These are phyloP conservation scores for Ectropis grisescens DNA, from an alignment of 1,140 invertebrate genomes.

Conservation along the genomic window DNA sequence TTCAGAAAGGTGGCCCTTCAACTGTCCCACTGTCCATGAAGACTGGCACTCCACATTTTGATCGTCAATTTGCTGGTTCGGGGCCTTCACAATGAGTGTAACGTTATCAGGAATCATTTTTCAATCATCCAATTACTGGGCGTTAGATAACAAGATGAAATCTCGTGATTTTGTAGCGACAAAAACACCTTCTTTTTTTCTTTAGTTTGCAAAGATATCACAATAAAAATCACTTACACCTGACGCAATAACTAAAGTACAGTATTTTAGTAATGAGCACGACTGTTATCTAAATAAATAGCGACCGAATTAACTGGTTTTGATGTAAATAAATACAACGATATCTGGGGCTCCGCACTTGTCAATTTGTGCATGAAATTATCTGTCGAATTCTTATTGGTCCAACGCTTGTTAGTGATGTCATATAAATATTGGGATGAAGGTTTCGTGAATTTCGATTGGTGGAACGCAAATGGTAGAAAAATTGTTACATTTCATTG, in stretches of 20 bases:
- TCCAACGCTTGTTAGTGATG: slow-evolving; percentile 23
- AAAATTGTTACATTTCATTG: too few species aligned
- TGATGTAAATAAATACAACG: slow-evolving; percentile 60
- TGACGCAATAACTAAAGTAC: too few species aligned
- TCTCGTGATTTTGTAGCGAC: slow-evolving; percentile 1
- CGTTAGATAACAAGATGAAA: slow-evolving; percentile 46
- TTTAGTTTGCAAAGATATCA: too few species aligned
- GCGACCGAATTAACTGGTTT: slow-evolving; percentile 26
- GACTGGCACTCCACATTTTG: slow-evolving; percentile 85
- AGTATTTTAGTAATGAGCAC: too few species aligned
- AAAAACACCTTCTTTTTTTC: too few species aligned
- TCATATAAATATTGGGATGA: too few species aligned
- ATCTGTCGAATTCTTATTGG: slow-evolving; percentile 55
- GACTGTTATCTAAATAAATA: slow-evolving; percentile 8
- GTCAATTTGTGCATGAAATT: slow-evolving; percentile 55
- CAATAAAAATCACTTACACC: too few species aligned
- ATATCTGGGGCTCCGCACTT: slow-evolving; percentile 34
- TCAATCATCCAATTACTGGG: slow-evolving; percentile 28
- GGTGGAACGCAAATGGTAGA: too few species aligned
- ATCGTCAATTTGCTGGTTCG: slow-evolving; percentile 91
- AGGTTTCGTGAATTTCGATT: too few species aligned
- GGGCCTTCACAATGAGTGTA: slow-evolving; percentile 86
- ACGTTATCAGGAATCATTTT: slow-evolving; percentile 71
- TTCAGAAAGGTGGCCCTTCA: slow-evolving; percentile 86
- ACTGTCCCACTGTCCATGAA: slow-evolving; percentile 86